Evolutionary conservation across 2,888 invertebrate species (phyloP), one percentile per base, ranked within the genome.

Genomic region (Gymnosoma rotundatum): DNA sequence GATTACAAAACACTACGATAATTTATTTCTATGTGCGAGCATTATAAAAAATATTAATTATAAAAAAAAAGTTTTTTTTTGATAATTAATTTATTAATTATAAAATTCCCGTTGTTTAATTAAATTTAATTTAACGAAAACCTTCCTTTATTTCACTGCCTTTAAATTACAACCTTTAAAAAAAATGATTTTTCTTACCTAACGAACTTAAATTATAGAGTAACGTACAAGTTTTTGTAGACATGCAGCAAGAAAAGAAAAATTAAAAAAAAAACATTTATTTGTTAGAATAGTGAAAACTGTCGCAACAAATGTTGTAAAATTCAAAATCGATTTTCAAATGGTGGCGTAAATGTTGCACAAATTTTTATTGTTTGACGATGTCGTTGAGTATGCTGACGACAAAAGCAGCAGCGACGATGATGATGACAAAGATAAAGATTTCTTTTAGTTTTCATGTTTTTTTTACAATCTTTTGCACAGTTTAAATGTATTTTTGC

Each of bases 291-390:
- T 76, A 58, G 73, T 66, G 83, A 56, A 67, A 83, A 83, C 76
- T 80, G 80, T 83, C 76, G 63, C 76, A 73, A 80, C 80, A 83
- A 80, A 80, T 83, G 80, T 75, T 80, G 76, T 83, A 73, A 83
- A 76, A 80, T 73, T 78, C 73, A 83, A 76, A 83, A 83, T 83
- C 83, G 83, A 83, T 83, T 83, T 78, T 80, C 73, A 83, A 83
- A 83, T 80, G 73, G 36, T 80, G 83, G 83, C 80, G 80, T 67
- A 78, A 80, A 83, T 83, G 76, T 76, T 72, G 83, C 75, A 80
- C 63, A 67, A 32, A 56, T 61, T 72, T 63, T 83, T 80, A 83
- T 73, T 73, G 80, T 63, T 80, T 72, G 32, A 75, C 60, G 42
- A 56, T 38, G 74, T 20, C 45, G 81, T 67, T 72, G 61, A 75